Evolutionary conservation across 2,113 vertebrate species (phyloP), one percentile per base, ranked within the genome.

Genomic region (Okapia johnstoni): DNA sequence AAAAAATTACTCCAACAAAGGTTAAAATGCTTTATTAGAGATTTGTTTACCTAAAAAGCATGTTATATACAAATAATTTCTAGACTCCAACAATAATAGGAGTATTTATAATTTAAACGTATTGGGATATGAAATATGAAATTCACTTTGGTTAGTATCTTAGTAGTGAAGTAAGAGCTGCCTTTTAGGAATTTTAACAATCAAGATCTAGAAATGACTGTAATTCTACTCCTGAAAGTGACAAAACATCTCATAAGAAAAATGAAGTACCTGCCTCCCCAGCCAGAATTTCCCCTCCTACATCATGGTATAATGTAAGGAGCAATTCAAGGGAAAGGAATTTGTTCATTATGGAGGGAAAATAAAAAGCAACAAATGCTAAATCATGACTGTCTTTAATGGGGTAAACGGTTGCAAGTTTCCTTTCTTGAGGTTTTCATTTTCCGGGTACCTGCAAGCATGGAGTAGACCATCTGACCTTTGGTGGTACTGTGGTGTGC

Each of bases 1-100:
- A 94, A 98, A 73, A 63, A 96, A 94, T 80, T 95, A 95, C 88
- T 88, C 16, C 79, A 91, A 94, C 28, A 97, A 98, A 96, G 54
- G 66, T 43, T 97, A 96, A 91, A 97, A 85, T 97, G 50, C 54
- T 61, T 98, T 98, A 73, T 73, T 96, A 98, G 92, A 96, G 86
- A 97, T 16, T 50, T 88, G 48, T 93, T 89, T 91, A 97, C 96
- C 97, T 98, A 97, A 94, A 93, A 85, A 50, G 73, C 77, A 97
- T 48, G 58, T 92, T 92, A 96, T 19, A 97, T 91, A 93, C 70
- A 96, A 97, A 88, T 81, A 91, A 98, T 94, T 76, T 96, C 48
- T 90, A 98, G 79, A 97, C 52, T 30, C 54, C 92, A 94, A 86
- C 70, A 98, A 77, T 11, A 91, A 23, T 30, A n/a, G 21, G 33